Evolutionary conservation across 2,888 invertebrate species (phyloP), one percentile per base, ranked within the genome.

Genomic region (Parnassius orleans): DNA sequence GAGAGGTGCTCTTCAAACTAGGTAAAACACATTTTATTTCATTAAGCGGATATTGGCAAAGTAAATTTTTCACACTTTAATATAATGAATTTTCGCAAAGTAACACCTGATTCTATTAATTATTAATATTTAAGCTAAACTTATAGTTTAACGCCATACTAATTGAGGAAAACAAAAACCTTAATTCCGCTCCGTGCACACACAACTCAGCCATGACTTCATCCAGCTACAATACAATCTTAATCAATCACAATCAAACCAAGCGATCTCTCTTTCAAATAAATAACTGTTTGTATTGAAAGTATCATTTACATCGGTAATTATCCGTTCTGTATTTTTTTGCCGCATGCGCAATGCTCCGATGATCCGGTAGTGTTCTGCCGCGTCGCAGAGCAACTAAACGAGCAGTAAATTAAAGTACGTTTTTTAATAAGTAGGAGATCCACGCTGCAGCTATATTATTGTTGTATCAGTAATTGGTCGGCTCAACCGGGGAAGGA

Each of bases 321-420:
- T 72, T 73, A 65, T 59, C 67, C 65, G 64, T 62, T 10, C 53
- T 48, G 52, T 71, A 65, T 68, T 70, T 70, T n/a, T 66, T 66
- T 64, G 60, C 65, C 65, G 60, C 55, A 24, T 57, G 67, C 66
- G 57, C 67, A 60, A 59, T 53, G 66, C 55, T 50, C 61, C 61
- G 11, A 46, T 60, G 12, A 52, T 46, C 41, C 63, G 47, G 63
- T 63, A 63, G 59, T 52, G 51, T 7, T 15, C 33, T 42, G 12
- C 42, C 62, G 14, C 24, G 12, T 19, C 62, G 14, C 24, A 63
- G 63, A 47, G 52, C 41, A 63, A 3, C 14, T 3, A 51, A 41
- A 50, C n/a, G 24, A 57, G 14, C 44, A 10, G 46, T 41, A 24
- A 9, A 46, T 33, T 33, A 33, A 7, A 33, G 33, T 33, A 33